phyloP scores from a whole-genome alignment of 1,140 invertebrate species.

The Cephus cinctus region DNA sequence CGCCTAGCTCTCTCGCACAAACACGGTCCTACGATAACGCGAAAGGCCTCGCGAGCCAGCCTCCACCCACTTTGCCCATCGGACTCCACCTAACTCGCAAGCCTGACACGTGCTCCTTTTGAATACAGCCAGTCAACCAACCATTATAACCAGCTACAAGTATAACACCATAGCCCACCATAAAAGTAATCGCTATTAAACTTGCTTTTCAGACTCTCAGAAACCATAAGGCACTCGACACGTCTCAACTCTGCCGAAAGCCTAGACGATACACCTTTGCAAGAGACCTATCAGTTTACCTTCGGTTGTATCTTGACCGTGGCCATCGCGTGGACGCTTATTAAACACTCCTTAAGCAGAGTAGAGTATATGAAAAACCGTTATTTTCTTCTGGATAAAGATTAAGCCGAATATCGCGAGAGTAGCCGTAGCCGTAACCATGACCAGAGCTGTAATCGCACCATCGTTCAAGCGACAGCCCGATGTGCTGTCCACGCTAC shows the following conservation, averaged over 20 bases:
- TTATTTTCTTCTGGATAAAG: not conserved
- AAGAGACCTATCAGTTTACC: not conserved
- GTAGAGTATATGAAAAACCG: not conserved
- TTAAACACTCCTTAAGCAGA: not conserved
- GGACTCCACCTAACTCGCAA: slow-evolving; percentile 52
- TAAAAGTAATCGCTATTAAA: too few relatives aligned
- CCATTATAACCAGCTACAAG: too few relatives aligned
- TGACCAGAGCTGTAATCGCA: too few relatives aligned
- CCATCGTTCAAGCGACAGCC: too few relatives aligned
- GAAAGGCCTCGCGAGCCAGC: slow-evolving; percentile 48
- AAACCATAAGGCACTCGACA: too few relatives aligned
- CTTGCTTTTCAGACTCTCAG: too few relatives aligned
- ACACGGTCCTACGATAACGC: slow-evolving; percentile 31
- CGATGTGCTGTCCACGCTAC: not conserved
- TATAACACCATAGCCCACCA: too few relatives aligned
- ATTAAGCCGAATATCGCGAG: too few relatives aligned
- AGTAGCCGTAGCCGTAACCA: too few relatives aligned
- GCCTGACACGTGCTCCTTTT: slow-evolving; percentile 43
- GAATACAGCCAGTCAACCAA: too few relatives aligned
- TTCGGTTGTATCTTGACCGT: slow-evolving; percentile 2
- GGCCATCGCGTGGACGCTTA: not conserved
- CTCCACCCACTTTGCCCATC: slow-evolving; percentile 51
- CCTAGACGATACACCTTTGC: too few relatives aligned
- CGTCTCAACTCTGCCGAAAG: too few relatives aligned
- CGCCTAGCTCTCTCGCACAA: not conserved